Percentiles rank a stretch among this genome's conserved stretches.
These are phyloP conservation scores for Ochotona curzoniae DNA, from an alignment of 2,113 vertebrate genomes.

Conservation along the genomic window DNA sequence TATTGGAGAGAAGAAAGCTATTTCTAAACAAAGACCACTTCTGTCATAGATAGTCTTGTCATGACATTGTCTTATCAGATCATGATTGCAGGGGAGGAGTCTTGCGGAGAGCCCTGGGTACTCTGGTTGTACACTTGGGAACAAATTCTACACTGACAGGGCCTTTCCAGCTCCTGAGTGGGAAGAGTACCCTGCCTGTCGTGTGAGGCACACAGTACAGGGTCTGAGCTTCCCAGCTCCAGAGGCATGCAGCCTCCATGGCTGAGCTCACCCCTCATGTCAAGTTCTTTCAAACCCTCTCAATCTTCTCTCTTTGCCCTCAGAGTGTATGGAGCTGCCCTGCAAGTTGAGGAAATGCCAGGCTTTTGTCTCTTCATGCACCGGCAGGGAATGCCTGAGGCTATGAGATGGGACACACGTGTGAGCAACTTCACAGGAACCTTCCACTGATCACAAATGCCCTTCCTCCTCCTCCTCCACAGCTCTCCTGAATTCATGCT, in stretches of 20 bases:
- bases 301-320: background rate
- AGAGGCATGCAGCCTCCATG: accelerated
- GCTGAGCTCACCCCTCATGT: accelerated
- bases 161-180: accelerated
- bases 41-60: background rate
- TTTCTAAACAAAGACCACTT: background rate
- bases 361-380: background rate
- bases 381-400: background rate
- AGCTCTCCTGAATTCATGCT: background rate
- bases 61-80: background rate
- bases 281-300: background rate
- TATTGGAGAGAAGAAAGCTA: accelerated
- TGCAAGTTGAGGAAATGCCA: background rate
- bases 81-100: too few species aligned
- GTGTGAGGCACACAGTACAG: accelerated
- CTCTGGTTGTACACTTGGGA: background rate
- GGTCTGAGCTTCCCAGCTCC: background rate
- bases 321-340: accelerated
- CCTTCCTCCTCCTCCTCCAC: background rate
- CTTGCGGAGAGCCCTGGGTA: background rate
- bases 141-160: background rate
- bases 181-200: background rate
- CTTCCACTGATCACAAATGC: background rate
- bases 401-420: background rate
- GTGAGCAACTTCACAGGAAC: background rate